phyloP scores from a whole-genome alignment of 2,113 vertebrate species.

The Lampris megalopsis region DNA sequence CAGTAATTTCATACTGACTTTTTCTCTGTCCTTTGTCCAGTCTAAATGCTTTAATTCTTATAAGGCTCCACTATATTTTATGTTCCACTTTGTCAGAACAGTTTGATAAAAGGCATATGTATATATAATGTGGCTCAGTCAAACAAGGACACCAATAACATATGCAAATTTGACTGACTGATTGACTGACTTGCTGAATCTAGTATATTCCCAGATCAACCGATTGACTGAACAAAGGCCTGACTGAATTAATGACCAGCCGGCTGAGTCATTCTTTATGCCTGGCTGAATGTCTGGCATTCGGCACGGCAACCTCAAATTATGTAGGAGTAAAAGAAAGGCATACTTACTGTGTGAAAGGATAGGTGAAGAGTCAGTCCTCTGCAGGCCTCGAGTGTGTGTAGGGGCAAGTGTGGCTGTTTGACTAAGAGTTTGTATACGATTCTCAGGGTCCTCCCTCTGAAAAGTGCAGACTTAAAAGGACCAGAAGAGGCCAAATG shows the following conservation, averaged over 20 bases:
- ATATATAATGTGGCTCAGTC: neutral
- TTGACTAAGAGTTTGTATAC: slow-evolving; percentile 70
- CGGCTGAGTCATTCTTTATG: neutral
- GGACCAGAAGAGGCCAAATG: slow-evolving; percentile 69
- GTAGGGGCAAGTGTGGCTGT: slow-evolving; percentile 46
- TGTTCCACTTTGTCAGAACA: neutral
- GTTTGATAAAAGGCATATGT: too few species aligned
- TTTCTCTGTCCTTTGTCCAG: neutral
- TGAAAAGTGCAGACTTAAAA: slow-evolving; percentile 74
- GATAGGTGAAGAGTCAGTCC: slow-evolving; percentile 41
- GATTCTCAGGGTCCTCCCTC: slow-evolving; percentile 67
- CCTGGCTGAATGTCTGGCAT: neutral
- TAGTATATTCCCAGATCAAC: neutral
- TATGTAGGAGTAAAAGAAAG: neutral
- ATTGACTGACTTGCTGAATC: neutral
- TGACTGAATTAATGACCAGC: neutral
- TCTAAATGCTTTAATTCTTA: neutral
- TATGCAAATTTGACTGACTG: neutral
- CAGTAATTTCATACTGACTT: neutral
- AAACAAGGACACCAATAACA: neutral
- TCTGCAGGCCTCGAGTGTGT: slow-evolving; percentile 53
- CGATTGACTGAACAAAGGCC: neutral
- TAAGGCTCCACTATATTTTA: neutral
- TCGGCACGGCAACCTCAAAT: neutral
- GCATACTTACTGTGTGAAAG: slow-evolving; percentile 73